Evolutionary conservation across 1,140 invertebrate genomes (phyloP), one percentile per base, ranked within the genome.

Genomic region (Achroia grisella): DNA sequence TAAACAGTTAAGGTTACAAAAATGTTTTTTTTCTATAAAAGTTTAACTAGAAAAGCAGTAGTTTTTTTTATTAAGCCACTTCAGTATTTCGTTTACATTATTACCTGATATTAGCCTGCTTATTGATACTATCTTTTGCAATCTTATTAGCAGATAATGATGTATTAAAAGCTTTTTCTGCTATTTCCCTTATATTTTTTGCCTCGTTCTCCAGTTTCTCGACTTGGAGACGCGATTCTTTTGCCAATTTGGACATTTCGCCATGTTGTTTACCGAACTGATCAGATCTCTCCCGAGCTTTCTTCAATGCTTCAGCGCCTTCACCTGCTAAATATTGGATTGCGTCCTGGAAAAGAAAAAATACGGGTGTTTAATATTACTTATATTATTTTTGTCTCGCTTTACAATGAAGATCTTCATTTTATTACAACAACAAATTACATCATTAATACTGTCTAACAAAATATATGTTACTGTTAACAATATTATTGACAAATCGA

Each of bases 241-340:
- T 90, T 0, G 97, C 95, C 34, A 98, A 94, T 10, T 91, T 88
- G 0, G 96, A 96, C 94, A 98, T 98, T 59, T 95, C 91, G 13
- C 93, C 89, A 10, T 95, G 97, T 67, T 97, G 94, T 55, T 96
- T 93, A 4, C 96, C 97, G 75, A 96, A 95, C 77, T 95, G 91
- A 33, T 91, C 89, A 0, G 96, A 95, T 31, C 94, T 91, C 57
- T 94, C 91, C 66, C 91, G 89, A 0, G 97, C 97, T 59, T 93
- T 92, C 1, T 89, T 78, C 32, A 98, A 78, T 0, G 95, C 95
- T 13, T 88, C 88, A 12, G 88, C 87, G 2, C 95, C 96, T 68
- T 97, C 94, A 0, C 90, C 91, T 41, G 94, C 91, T 12, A 98
- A 86, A 56, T 93, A 92, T 51, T 93, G 89, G 43, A 93, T 77